Conservation (phyloP, 2,888 invertebrate genomes). For the Drosophila mercatorum region DNA sequence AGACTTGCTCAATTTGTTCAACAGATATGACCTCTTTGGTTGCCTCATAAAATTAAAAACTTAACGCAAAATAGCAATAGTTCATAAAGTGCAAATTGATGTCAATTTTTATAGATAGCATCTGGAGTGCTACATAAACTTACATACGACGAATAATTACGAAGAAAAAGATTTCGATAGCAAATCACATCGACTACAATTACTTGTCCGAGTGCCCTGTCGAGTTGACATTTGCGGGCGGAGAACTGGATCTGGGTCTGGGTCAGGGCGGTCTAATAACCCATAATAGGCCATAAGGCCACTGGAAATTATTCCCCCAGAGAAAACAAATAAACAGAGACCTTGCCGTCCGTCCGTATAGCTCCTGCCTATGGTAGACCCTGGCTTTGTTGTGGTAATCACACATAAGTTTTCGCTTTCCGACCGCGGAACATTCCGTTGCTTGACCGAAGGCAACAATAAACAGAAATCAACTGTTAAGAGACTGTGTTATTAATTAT, state of each 20-base stretch:
- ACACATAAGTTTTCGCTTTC: conserved; percentile 30
- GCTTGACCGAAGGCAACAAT: conserved; percentile 14
- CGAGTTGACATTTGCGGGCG: conserved; percentile 6
- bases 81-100: conserved; percentile 60
- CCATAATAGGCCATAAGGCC: conserved; percentile 39
- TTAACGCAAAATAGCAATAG: background rate
- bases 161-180: conserved; percentile 1
- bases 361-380: background rate
- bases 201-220: conserved; percentile 21
- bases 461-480: conserved; percentile 34
- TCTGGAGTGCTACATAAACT: background rate
- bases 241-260: conserved; percentile 2
- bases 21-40: conserved; percentile 1
- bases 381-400: conserved; percentile 45
- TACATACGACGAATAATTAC: background rate
- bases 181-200: background rate
- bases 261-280: conserved; percentile 18
- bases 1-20: background rate
- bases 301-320: conserved; percentile 27
- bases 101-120: conserved; percentile 42
- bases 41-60: background rate
- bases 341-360: conserved; percentile 37
- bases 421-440: conserved; percentile 46
- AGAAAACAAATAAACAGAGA: conserved; percentile 28
- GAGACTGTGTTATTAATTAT: conserved; percentile 66